These are phyloP conservation scores for Pseudococcus jackbeardsleyi DNA, from an alignment of 2,888 invertebrate species.

Conservation along the genomic window DNA sequence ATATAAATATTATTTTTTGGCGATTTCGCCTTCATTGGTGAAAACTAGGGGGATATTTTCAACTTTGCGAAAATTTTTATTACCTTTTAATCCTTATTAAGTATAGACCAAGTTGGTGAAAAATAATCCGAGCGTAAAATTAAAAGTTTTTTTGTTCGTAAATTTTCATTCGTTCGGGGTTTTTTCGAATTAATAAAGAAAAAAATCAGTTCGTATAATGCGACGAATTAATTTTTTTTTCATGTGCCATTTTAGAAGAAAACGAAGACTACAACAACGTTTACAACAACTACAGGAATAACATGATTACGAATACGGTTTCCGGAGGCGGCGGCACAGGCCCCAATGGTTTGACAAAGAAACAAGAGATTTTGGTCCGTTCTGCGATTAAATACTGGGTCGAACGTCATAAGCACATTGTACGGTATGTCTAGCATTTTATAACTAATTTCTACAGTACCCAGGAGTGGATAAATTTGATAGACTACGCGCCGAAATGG, in stretches of 20 bases:
- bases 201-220: background rate
- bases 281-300: conserved; percentile 57
- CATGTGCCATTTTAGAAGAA: conserved; percentile 43
- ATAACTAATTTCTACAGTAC: background rate
- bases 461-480: background rate
- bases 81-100: conserved; percentile 1
- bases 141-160: background rate
- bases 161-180: background rate
- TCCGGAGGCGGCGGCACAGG: conserved; percentile 71
- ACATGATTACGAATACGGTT: conserved; percentile 45
- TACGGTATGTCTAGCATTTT: conserved; percentile 75
- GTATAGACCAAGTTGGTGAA: background rate
- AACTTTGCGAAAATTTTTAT: background rate
- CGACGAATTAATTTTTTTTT: background rate
- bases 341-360: conserved; percentile 85
- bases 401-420: conserved; percentile 88
- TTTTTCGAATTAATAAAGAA: background rate
- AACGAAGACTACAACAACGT: conserved; percentile 53
- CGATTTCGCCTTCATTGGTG: background rate
- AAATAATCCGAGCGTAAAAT: background rate
- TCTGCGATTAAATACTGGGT: conserved; percentile 93
- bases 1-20: conserved; percentile 24
- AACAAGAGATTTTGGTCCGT: conserved; percentile 86
- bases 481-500: background rate
- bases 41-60: background rate